Evolutionary conservation across 2,797 vertebrate genomes (phyloP).

Genomic region (Gobionotothen gibberifrons): DNA sequence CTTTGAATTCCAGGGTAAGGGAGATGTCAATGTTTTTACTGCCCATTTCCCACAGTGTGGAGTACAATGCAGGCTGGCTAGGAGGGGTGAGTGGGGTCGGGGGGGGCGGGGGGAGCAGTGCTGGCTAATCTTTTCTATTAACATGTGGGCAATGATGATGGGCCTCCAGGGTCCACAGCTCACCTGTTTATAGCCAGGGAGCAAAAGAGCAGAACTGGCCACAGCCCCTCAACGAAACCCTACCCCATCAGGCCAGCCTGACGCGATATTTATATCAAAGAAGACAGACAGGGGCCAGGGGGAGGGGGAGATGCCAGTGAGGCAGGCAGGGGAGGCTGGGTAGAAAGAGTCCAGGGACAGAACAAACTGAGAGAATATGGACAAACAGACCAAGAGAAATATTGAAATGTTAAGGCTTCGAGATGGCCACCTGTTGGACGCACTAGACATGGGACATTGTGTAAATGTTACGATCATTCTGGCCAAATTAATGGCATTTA

Average conservation of each 20-base stretch:
- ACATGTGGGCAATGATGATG: conserved; percentile 50
- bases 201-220: conserved; percentile 71
- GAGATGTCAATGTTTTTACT: conserved; percentile 70
- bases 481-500: too few species aligned
- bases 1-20: conserved; percentile 73
- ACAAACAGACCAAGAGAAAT: conserved; percentile 2
- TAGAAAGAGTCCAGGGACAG: conserved; percentile 25
- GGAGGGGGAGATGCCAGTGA: conserved; percentile 58
- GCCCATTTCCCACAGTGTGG: conserved; percentile 47
- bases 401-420: conserved; percentile 11
- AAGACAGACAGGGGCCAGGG: conserved; percentile 65
- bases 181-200: conserved; percentile 79
- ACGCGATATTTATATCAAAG: conserved; percentile 84
- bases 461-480: too few species aligned
- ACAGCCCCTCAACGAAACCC: conserved; percentile 73
- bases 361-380: conserved; percentile 16
- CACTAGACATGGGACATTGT: not conserved
- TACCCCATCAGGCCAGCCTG: conserved; percentile 70
- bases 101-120: not conserved
- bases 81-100: not conserved
- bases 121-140: conserved; percentile 61
- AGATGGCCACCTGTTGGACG: not conserved
- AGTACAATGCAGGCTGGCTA: conserved; percentile 22
- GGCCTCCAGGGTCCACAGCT: conserved; percentile 64
- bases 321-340: conserved; percentile 32